These are phyloP conservation scores for Tauraco erythrolophus DNA, from an alignment of 2,113 vertebrate genomes.

Conservation along the genomic window DNA sequence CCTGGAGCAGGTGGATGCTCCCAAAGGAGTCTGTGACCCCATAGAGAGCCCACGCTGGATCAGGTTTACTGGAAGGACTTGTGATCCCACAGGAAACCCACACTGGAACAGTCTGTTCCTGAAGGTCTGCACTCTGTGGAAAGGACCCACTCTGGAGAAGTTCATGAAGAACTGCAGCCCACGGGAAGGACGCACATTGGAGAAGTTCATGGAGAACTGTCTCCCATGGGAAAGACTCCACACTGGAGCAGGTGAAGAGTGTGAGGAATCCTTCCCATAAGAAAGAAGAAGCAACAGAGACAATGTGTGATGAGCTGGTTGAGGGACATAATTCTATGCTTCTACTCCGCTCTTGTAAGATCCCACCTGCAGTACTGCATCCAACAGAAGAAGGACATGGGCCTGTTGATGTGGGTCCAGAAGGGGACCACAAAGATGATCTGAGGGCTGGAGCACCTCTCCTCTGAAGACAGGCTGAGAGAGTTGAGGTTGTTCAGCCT, in stretches of 20 bases:
- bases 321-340: too few species aligned
- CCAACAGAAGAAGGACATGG: too few species aligned
- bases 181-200: too few species aligned
- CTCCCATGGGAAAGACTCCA: not conserved
- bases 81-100: too few species aligned
- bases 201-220: not conserved
- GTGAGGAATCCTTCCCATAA: not conserved
- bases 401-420: too few species aligned
- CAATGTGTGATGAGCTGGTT: not conserved
- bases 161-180: not conserved
- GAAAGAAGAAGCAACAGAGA: not conserved
- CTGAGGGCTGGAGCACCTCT: too few species aligned
- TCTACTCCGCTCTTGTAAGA: too few species aligned
- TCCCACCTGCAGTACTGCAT: too few species aligned
- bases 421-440: too few species aligned
- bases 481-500: too few species aligned
- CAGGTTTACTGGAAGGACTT: not conserved
- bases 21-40: not conserved
- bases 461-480: too few species aligned
- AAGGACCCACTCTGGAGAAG: not conserved
- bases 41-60: rapidly evolving
- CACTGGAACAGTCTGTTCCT: too few species aligned
- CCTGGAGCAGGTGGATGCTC: not conserved
- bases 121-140: not conserved
- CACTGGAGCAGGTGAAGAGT: not conserved